These are phyloP conservation scores for Cantharis rufa DNA, from an alignment of 2,888 invertebrate genomes.

Conservation along the genomic window DNA sequence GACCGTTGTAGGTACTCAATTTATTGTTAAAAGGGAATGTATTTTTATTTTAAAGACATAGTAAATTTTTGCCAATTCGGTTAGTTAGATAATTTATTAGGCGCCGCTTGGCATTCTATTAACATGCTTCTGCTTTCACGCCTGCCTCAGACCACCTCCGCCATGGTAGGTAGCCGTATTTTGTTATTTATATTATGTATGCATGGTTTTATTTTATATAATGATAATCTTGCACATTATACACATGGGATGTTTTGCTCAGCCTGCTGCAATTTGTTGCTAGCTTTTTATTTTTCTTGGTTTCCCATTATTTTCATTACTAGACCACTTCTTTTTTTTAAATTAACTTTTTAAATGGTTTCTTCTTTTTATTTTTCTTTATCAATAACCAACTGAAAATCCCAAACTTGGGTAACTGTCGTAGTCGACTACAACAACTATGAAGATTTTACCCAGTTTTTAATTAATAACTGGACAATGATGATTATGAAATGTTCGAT, in stretches of 20 bases:
- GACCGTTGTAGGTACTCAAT: neutral
- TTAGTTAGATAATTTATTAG: constrained; percentile 20
- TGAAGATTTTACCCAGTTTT: too few species aligned
- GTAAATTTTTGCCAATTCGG: constrained; percentile 5
- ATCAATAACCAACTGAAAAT: neutral
- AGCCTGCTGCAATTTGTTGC: constrained; percentile 28
- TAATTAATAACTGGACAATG: too few species aligned
- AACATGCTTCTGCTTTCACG: constrained; percentile 57
- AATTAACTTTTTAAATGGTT: neutral
- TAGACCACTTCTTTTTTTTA: neutral
- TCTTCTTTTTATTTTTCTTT: neutral
- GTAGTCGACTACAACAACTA: too few species aligned
- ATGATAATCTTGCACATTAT: constrained; percentile 7
- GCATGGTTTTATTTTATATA: constrained; percentile 20
- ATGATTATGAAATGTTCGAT: too few species aligned
- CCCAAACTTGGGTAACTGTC: too few species aligned
- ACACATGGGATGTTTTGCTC: constrained; percentile 23
- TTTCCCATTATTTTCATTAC: neutral
- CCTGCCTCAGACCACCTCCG: constrained; percentile 56
- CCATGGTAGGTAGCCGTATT: constrained; percentile 56
- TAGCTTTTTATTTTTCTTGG: neutral
- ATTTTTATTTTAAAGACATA: constrained; percentile 1
- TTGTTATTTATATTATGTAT: constrained; percentile 23
- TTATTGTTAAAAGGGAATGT: neutral
- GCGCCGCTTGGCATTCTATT: constrained; percentile 43